Base-by-base conservation (phyloP, 2,113 vertebrate genomes). In the Salvator merianae region DNA sequence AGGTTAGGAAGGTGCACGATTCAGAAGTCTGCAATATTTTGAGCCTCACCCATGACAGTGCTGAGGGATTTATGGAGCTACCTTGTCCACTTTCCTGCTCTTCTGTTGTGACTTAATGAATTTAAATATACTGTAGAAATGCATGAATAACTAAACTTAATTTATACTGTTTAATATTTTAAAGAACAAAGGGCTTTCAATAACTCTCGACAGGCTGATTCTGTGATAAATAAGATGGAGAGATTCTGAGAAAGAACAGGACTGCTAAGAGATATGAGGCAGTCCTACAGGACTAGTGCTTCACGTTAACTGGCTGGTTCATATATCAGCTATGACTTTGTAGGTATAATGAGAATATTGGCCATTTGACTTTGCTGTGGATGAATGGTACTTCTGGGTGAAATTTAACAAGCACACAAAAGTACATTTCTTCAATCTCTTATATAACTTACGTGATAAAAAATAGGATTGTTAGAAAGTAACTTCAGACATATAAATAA, bases 281-380 rank as follows among this genome's bases (percentile, higher is more conserved):
- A 53, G 32, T 73, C 90, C 77, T 89, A 76, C 73, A 90, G 83
- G 92, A 94, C 82, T n/a, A 73, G 24, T 89, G 83, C n/a, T 77
- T 69, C 79, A 87, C 90, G 50, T 87, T n/a, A 53, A 86, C 0
- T 43, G 10, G 43, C n/a, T 47, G 88, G 77, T 85, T 95, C 84
- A 38, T 93, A 92, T 86, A 90, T 94, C 91, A 92, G 62, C 77
- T 77, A 66, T 78, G 88, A 89, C 87, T 93, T 73, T 92, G 83
- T 72, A 82, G 72, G 85, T 78, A 77, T 88, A 93, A 91, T 89
- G 85, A 94, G 87, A 92, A 88, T 82, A 86, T 86, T 70, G 86
- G 84, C 83, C 83, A 89, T 90, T 88, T 88, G 78, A 30, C 79
- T 92, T 86, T 94, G 91, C 90, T 92, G 79, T 87, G 89, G 86